Conservation (phyloP, 1,140 invertebrate species). For the Saccostrea echinata region DNA sequence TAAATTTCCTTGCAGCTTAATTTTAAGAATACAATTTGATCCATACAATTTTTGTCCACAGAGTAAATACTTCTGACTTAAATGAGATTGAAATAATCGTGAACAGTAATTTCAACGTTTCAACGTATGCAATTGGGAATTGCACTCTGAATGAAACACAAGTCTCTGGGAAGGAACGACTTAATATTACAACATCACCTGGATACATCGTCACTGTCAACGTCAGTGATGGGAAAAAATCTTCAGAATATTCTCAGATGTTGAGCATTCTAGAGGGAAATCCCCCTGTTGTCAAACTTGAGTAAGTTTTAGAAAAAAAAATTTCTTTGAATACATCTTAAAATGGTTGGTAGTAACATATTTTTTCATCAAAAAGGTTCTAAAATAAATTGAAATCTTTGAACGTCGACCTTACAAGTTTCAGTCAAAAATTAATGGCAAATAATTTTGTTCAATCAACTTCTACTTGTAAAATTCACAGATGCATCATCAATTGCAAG, state of each 20-base stretch:
- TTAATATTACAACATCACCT: background rate
- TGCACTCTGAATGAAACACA: background rate
- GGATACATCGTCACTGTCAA: background rate
- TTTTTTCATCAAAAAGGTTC: too few relatives aligned
- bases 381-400: too few relatives aligned
- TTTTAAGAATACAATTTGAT: too few relatives aligned
- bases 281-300: background rate
- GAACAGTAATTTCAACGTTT: background rate
- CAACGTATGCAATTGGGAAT: background rate
- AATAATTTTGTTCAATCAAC: background rate
- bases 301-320: background rate
- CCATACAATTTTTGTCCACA: background rate
- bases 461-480: background rate
- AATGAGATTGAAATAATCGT: background rate
- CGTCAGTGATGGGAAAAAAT: background rate
- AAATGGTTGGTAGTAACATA: too few relatives aligned
- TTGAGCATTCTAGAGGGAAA: constrained; percentile 3
- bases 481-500: constrained; percentile 27
- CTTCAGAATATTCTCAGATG: constrained; percentile 1
- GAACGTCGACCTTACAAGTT: too few relatives aligned
- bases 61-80: background rate
- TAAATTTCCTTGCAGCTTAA: too few relatives aligned
- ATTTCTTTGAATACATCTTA: too few relatives aligned
- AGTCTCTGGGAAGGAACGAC: background rate
- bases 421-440: too few relatives aligned